Base-by-base conservation (phyloP, 2,888 invertebrate genomes). In the Brachyptera putata region DNA sequence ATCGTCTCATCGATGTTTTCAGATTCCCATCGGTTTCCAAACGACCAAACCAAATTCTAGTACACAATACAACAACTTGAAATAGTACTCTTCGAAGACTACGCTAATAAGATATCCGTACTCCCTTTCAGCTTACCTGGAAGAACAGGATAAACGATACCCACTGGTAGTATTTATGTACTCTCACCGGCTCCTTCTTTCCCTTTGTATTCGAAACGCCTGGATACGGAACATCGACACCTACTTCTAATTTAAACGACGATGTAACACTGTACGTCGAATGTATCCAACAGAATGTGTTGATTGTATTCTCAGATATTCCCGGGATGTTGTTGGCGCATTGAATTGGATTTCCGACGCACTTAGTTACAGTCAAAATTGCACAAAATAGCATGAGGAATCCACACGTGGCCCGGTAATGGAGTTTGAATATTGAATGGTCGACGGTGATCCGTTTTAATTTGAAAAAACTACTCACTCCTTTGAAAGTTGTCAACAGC, bases 261-360 rank as follows among this genome's bases (percentile, higher is more conserved):
- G 37, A 16, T 25, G 48, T 71, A 66, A 95, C 84, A 55, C 91
- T 90, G 74, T 93, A 95, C 58, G 95, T 95, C 68, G 93, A 92
- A 77, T 94, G 94, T 71, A 95, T 94, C 95, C 95, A 95, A 76
- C 95, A 95, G 75, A 89, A 95, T 41, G 95, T 95, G 77, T 95
- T 93, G 68, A 95, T 78, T 61, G 94, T 92, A 79, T 93, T 93
- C 75, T 93, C 91, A 43, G 89, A 26, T 26, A 68, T 71, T 75
- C 74, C 88, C 86, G 88, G 88, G 69, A 88, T 88, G 76, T 90
- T 89, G 72, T 89, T 85, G n/a, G n/a, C n/a, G 76, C 91, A 91
- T 79, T 91, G 90, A 74, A 91, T 91, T 66, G 92, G 91, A 79
- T 91, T 90, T 70, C 91, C 90, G 71, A 92, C 90, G 73, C 90